Conservation (phyloP, 1,140 invertebrate genomes). For the Subanguina moxae region DNA sequence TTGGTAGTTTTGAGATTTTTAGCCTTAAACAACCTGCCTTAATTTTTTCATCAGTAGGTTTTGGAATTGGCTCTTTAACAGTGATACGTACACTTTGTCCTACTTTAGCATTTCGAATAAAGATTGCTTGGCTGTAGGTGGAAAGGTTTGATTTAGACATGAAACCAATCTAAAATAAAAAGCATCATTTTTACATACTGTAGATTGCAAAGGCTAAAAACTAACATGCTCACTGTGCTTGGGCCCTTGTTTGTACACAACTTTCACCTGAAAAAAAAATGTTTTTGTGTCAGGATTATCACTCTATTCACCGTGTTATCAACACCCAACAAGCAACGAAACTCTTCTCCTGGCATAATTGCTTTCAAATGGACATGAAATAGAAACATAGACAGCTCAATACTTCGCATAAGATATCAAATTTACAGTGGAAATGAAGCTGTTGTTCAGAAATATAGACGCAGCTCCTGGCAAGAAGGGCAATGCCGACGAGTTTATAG, state of each 20-base stretch:
- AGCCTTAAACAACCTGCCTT: slow-evolving; percentile 50
- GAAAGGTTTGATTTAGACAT: slow-evolving; percentile 47
- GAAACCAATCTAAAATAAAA: slow-evolving; percentile 43
- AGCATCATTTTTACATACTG: neutral
- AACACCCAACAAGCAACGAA: slow-evolving; percentile 61
- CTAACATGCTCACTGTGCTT: slow-evolving; percentile 43
- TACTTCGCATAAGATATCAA: neutral
- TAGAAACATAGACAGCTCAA: neutral
- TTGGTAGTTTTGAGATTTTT: slow-evolving; percentile 13
- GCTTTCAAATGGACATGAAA: neutral
- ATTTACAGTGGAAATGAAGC: slow-evolving; percentile 61
- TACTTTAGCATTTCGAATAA: slow-evolving; percentile 60
- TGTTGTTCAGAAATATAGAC: slow-evolving; percentile 63
- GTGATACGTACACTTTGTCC: slow-evolving; percentile 55
- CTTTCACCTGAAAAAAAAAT: slow-evolving; percentile 30
- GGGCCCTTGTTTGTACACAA: slow-evolving; percentile 61
- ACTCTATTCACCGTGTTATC: slow-evolving; percentile 55
- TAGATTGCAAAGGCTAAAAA: neutral
- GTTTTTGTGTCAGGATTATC: too few relatives aligned
- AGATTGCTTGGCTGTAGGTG: slow-evolving; percentile 58
- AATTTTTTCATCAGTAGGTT: slow-evolving; percentile 61
- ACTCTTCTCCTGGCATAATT: slow-evolving; percentile 60
- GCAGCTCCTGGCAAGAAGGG: slow-evolving; percentile 60
- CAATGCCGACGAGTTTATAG: slow-evolving; percentile 49
- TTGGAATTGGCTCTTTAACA: slow-evolving; percentile 60